phyloP scores from a whole-genome alignment of 1,140 invertebrate genomes.

The Gryllus bimaculatus region DNA sequence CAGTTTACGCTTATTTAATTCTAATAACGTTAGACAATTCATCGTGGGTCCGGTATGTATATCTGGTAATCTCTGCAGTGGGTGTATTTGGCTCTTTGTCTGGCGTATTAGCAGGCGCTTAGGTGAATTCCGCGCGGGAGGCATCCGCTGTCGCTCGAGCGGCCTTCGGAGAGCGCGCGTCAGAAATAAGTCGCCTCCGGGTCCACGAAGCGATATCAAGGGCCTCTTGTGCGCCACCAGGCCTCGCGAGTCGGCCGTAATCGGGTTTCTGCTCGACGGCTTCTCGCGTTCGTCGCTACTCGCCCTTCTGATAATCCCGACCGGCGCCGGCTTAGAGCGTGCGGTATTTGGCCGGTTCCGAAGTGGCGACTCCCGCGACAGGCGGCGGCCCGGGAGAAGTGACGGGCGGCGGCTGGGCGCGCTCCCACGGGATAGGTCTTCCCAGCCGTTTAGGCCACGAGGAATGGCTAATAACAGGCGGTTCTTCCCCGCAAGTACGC shows the following conservation, averaged over 20 bases:
- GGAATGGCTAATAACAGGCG: too few species aligned
- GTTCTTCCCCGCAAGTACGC: too few species aligned
- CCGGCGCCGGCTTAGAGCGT: neutral
- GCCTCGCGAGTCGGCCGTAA: neutral
- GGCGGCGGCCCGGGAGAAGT: too few species aligned
- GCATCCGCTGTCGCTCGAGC: neutral
- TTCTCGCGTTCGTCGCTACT: too few species aligned
- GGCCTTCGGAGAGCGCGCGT: too few species aligned
- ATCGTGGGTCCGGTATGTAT: neutral
- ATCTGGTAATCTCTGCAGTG: neutral
- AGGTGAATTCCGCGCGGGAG: too few species aligned
- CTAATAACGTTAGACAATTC: too few species aligned
- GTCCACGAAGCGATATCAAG: too few species aligned
- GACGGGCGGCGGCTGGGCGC: neutral
- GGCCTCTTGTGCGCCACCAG: too few species aligned
- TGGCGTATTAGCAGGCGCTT: neutral
- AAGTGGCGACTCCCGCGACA: neutral
- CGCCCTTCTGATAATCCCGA: neutral
- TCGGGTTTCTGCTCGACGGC: neutral
- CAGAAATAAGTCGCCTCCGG: too few species aligned
- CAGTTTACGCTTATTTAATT: too few species aligned
- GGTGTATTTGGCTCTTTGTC: neutral
- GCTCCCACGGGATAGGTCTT: neutral
- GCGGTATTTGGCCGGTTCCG: neutral
- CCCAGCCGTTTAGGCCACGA: neutral